These are phyloP conservation scores for Apoderus coryli DNA, from an alignment of 2,888 invertebrate genomes.

Conservation along the genomic window DNA sequence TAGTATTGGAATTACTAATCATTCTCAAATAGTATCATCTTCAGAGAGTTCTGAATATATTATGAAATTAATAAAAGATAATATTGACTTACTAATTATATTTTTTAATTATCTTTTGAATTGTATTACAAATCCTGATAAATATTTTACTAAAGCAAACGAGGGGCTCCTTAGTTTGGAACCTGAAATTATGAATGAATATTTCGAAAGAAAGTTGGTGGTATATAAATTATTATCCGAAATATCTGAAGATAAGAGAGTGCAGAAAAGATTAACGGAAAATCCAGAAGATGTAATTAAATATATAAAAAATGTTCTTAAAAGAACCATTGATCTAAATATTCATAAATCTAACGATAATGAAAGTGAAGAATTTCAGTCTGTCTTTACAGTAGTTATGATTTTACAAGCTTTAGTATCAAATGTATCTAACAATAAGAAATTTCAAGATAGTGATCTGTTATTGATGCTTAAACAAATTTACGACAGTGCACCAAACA, in stretches of 20 bases:
- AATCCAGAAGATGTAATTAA: slow-evolving; percentile 34
- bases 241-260: slow-evolving; percentile 34
- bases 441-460: slow-evolving; percentile 24
- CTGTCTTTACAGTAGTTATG: slow-evolving; percentile 25
- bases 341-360: slow-evolving; percentile 19
- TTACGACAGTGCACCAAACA: slow-evolving; percentile 19
- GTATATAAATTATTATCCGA: slow-evolving; percentile 38
- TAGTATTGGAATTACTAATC: slow-evolving; percentile 16
- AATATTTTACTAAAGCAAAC: slow-evolving; percentile 24
- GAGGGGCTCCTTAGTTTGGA: slow-evolving; percentile 31
- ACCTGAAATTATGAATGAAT: slow-evolving; percentile 28
- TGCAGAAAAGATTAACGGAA: slow-evolving; percentile 33
- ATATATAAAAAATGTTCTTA: slow-evolving; percentile 36
- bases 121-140: slow-evolving; percentile 23
- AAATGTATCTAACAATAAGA: slow-evolving; percentile 15
- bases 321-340: slow-evolving; percentile 17
- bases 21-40: slow-evolving; percentile 16
- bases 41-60: slow-evolving; percentile 27
- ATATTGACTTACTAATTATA: slow-evolving; percentile 21
- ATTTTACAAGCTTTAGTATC: slow-evolving; percentile 30
- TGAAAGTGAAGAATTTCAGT: slow-evolving; percentile 25
- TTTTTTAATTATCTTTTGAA: slow-evolving; percentile 33
- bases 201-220: slow-evolving; percentile 31
- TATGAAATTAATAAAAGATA: slow-evolving; percentile 25
- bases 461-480: slow-evolving; percentile 21